A percentile compares a stretch with the other conserved stretches of the same genome.
Conservation (phyloP, 2,113 vertebrate genomes). For the Oxyura jamaicensis region DNA sequence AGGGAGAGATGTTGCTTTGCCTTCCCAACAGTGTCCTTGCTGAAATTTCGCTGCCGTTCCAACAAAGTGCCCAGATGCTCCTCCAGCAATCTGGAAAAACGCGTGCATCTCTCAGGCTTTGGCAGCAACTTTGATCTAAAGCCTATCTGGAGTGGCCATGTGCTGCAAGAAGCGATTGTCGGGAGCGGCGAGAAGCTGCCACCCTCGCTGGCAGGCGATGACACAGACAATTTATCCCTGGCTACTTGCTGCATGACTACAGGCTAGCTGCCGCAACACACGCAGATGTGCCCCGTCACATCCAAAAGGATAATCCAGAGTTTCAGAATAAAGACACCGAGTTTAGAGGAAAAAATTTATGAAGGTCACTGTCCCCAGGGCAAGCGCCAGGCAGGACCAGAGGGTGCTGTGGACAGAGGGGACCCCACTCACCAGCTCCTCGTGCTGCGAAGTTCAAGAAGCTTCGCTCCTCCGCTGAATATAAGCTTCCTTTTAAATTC, state of each 20-base stretch:
- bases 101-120: rapidly evolving
- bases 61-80: neutral
- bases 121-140: neutral
- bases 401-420: rapidly evolving
- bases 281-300: neutral
- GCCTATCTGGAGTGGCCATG: neutral
- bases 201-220: neutral
- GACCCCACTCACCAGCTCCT: rapidly evolving
- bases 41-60: neutral
- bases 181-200: neutral
- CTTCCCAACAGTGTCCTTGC: neutral
- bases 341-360: neutral
- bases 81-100: neutral
- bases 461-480: neutral
- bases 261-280: neutral
- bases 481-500: neutral
- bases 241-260: neutral
- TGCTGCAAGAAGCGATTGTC: rapidly evolving
- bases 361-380: neutral
- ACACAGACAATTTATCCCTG: neutral
- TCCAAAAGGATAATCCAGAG: neutral
- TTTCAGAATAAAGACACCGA: neutral
- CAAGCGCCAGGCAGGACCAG: rapidly evolving
- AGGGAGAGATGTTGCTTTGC: rapidly evolving
- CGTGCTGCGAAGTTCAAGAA: neutral